Conservation (phyloP, 2,113 vertebrate genomes). For the Hirundichthys speculiger region DNA sequence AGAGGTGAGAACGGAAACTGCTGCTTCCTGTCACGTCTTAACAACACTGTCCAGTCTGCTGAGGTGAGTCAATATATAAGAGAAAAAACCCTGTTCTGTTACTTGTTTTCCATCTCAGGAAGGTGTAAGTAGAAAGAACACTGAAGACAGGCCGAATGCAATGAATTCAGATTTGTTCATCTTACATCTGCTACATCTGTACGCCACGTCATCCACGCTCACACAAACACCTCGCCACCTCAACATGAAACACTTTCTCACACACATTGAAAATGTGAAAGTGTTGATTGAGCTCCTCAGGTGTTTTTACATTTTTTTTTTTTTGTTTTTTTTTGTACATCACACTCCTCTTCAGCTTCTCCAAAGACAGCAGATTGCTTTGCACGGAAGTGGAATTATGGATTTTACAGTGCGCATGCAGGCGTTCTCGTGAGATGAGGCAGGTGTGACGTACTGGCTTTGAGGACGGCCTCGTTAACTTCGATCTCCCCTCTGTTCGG, state of each 20-base stretch:
- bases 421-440: no score
- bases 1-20: no score
- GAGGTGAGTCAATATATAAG: no score
- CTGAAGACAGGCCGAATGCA: no score
- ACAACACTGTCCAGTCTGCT: no score
- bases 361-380: background rate
- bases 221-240: background rate
- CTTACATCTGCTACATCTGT: slow-evolving; percentile 42
- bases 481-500: slow-evolving; percentile 87
- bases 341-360: background rate
- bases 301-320: slow-evolving; percentile 10
- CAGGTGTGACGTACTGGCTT: slow-evolving; percentile 84
- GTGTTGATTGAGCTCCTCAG: slow-evolving; percentile 59
- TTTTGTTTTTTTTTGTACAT: no score
- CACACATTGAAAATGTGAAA: background rate
- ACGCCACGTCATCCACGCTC: slow-evolving; percentile 7
- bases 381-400: background rate
- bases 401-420: no score
- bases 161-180: background rate
- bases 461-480: slow-evolving; percentile 89
- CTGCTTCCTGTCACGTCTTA: no score
- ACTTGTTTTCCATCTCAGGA: no score
- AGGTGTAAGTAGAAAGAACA: no score
- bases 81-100: no score
- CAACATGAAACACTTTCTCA: slow-evolving; percentile 24